A percentile compares a stretch with the other conserved stretches of the same genome.
phyloP scores from a whole-genome alignment of 2,888 invertebrate genomes.

The Acanthococcus lagerstroemiae region DNA sequence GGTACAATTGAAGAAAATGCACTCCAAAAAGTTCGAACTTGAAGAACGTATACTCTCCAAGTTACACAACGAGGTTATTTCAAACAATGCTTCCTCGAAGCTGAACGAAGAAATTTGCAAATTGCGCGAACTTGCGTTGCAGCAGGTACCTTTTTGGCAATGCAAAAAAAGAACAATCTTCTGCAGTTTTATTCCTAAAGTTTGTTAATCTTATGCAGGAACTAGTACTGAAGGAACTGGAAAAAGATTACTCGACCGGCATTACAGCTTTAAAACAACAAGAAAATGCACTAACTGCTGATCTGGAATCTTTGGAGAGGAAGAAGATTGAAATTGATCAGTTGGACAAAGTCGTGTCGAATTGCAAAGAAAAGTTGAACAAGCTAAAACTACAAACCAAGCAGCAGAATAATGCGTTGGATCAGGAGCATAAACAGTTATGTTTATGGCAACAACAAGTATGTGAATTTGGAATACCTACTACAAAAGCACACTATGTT shows the following conservation, averaged over 20 bases:
- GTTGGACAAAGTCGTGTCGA: neutral
- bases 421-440: neutral
- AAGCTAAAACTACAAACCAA: neutral
- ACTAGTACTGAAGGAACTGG: constrained; percentile 6
- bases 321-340: neutral
- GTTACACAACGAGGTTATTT: constrained; percentile 8
- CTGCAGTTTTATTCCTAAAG: neutral
- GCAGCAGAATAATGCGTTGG: constrained; percentile 1
- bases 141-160: neutral
- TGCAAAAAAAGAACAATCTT: neutral
- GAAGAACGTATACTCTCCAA: constrained; percentile 8
- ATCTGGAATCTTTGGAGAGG: neutral
- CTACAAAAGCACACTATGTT: too few relatives aligned
- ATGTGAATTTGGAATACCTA: neutral
- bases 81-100: constrained; percentile 3
- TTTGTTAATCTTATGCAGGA: constrained; percentile 3
- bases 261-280: neutral
- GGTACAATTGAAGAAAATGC: constrained; percentile 1
- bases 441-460: neutral
- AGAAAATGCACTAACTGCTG: neutral
- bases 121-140: constrained; percentile 1
- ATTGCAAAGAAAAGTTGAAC: neutral
- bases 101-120: constrained; percentile 6
- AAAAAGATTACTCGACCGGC: neutral
- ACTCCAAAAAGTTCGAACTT: constrained; percentile 7